Conservation (phyloP, 2,113 vertebrate species). For the Megaleporinus macrocephalus region DNA sequence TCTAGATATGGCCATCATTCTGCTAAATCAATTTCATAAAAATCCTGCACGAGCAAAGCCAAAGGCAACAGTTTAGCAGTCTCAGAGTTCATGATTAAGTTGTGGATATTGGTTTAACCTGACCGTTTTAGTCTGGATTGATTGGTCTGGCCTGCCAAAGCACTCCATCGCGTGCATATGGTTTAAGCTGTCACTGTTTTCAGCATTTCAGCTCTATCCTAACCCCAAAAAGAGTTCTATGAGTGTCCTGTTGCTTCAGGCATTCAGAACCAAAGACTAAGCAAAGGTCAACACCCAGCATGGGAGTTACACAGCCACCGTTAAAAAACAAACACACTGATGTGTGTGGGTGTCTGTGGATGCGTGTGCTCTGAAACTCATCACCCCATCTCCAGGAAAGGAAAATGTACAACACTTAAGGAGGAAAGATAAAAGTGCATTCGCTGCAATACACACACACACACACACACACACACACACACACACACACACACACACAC, state of each 20-base stretch:
- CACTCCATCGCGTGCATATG: background rate
- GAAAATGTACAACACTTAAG: background rate
- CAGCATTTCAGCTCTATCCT: slow-evolving; percentile 39
- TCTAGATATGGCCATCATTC: background rate
- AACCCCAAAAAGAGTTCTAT: slow-evolving; percentile 37
- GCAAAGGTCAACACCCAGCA: slow-evolving; percentile 61
- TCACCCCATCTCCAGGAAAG: background rate
- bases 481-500: too few species aligned
- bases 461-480: too few species aligned
- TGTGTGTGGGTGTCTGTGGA: slow-evolving; percentile 42
- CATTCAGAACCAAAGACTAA: slow-evolving; percentile 34
- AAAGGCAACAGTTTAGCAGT: background rate
- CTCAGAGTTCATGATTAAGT: background rate
- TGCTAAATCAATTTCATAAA: background rate
- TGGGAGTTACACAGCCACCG: slow-evolving; percentile 52
- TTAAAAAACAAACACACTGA: slow-evolving; percentile 66
- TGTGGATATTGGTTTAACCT: slow-evolving; percentile 5
- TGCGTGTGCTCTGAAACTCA: slow-evolving; percentile 27
- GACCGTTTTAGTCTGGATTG: slow-evolving; percentile 8
- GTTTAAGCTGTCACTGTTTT: slow-evolving; percentile 9
- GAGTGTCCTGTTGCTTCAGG: slow-evolving; percentile 55
- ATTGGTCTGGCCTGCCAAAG: slow-evolving; percentile 14
- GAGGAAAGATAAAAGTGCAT: background rate
- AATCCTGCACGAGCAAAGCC: background rate
- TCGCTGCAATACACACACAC: too few species aligned